Percentiles rank a stretch among this genome's conserved stretches.
Evolutionary conservation across 1,140 invertebrate genomes (phyloP).

Genomic region (Drosophila pandora): DNA sequence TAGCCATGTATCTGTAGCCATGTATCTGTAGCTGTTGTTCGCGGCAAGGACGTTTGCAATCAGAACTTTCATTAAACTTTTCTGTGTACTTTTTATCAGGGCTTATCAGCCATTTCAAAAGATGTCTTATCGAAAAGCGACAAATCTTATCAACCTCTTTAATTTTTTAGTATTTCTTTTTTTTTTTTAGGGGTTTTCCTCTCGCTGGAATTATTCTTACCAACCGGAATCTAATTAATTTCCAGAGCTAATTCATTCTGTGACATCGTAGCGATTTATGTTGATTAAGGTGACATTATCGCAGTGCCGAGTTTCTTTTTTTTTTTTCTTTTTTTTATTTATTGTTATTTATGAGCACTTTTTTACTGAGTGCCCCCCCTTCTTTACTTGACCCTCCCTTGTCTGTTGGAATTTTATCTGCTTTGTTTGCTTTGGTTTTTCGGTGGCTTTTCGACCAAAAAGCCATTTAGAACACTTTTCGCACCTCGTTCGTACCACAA

Average conservation of each 20-base stretch:
- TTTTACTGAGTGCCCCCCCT: not conserved
- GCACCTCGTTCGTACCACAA: constrained; percentile 56
- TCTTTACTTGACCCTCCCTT: not conserved
- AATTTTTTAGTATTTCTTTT: not conserved
- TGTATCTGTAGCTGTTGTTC: constrained; percentile 4
- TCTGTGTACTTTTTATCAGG: constrained; percentile 31
- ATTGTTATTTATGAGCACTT: constrained; percentile 67
- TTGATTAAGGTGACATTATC: constrained; percentile 73
- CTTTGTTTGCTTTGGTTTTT: constrained; percentile 33
- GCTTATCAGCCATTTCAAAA: constrained; percentile 68
- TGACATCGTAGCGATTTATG: constrained; percentile 77
- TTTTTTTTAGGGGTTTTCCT: not conserved
- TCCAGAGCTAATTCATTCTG: constrained; percentile 71
- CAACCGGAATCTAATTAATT: constrained; percentile 75
- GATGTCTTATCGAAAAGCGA: constrained; percentile 64
- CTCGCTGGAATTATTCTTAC: constrained; percentile 7
- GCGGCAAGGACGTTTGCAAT: constrained; percentile 65
- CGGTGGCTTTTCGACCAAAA: constrained; percentile 34
- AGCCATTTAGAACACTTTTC: constrained; percentile 74
- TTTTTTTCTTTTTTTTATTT: constrained; percentile 44
- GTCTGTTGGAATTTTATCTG: constrained; percentile 63
- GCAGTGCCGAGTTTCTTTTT: constrained; percentile 24
- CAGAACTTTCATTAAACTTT: constrained; percentile 67
- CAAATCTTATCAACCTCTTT: constrained; percentile 54
- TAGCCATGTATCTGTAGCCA: not conserved